Percentiles rank a stretch among this genome's conserved stretches.
Evolutionary conservation across 2,113 vertebrate genomes (phyloP).

Genomic region (Danionella cerebrum): DNA sequence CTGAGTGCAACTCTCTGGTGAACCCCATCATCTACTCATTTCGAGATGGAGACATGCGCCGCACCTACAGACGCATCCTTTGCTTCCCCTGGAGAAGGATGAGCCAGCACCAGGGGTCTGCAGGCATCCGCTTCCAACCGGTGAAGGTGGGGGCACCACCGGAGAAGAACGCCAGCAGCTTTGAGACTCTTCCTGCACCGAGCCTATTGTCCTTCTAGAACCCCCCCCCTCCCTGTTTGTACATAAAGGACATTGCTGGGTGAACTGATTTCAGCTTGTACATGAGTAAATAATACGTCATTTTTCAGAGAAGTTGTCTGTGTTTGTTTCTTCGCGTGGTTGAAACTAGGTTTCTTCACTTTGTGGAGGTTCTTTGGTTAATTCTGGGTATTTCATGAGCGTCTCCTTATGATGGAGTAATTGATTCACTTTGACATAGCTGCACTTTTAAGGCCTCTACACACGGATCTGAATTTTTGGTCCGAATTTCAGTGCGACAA

Average conservation of each 20-base stretch:
- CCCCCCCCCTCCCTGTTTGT: not conserved
- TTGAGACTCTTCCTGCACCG: not conserved
- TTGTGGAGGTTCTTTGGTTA: too few relatives aligned
- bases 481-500: too few relatives aligned
- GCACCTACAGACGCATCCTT: constrained; percentile 78
- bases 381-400: too few relatives aligned
- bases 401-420: too few relatives aligned
- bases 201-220: not conserved
- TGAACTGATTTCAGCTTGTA: not conserved
- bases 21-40: constrained; percentile 85
- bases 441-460: too few relatives aligned
- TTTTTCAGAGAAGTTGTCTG: constrained; percentile 13
- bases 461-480: too few relatives aligned
- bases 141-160: constrained; percentile 54
- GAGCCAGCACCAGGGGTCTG: constrained; percentile 23
- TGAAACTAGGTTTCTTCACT: too few relatives aligned
- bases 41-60: constrained; percentile 80
- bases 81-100: constrained; percentile 61
- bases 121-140: constrained; percentile 21
- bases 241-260: constrained; percentile 1
- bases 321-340: constrained; percentile 1
- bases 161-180: constrained; percentile 49
- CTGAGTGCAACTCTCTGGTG: constrained; percentile 84
- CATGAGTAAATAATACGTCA: constrained; percentile 11
- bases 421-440: too few relatives aligned